These are phyloP conservation scores for Oxyruncus cristatus DNA, from an alignment of 2,113 vertebrate genomes.

Conservation along the genomic window DNA sequence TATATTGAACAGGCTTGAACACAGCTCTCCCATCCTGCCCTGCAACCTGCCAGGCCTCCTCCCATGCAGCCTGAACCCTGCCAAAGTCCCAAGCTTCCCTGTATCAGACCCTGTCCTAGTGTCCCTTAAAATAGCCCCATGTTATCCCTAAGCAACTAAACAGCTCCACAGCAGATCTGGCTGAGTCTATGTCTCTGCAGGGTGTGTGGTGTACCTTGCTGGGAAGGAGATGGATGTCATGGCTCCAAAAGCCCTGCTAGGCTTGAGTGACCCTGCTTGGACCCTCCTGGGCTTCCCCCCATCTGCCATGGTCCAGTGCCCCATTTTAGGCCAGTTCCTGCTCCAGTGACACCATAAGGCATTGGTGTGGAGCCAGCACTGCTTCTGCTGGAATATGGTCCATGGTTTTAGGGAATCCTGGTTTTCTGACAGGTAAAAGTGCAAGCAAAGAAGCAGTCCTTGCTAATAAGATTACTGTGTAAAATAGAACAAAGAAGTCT, in stretches of 20 bases:
- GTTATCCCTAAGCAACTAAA: background rate
- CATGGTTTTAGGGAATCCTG: background rate
- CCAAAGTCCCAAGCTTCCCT: background rate
- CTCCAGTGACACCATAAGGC: background rate
- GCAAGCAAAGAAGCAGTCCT: background rate
- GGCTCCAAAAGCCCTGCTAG: background rate
- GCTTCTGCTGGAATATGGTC: background rate
- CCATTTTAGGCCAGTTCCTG: background rate
- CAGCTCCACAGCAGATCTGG: background rate
- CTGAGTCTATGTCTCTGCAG: background rate
- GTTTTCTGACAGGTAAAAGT: background rate
- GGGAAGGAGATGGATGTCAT: background rate
- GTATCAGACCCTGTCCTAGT: background rate
- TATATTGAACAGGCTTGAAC: background rate
- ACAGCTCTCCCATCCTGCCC: background rate
- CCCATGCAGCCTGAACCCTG: background rate
- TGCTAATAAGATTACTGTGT: background rate
- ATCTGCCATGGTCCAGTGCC: background rate
- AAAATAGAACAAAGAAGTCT: background rate
- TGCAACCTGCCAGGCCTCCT: background rate
- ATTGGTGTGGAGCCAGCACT: background rate
- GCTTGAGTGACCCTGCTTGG: fast-evolving
- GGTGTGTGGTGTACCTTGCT: background rate
- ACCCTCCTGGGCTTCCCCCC: background rate
- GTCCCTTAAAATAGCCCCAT: background rate